Evolutionary conservation across 2,113 vertebrate genomes (phyloP), one percentile per base, ranked within the genome.

Genomic region (Oreochromis tanganicae): DNA sequence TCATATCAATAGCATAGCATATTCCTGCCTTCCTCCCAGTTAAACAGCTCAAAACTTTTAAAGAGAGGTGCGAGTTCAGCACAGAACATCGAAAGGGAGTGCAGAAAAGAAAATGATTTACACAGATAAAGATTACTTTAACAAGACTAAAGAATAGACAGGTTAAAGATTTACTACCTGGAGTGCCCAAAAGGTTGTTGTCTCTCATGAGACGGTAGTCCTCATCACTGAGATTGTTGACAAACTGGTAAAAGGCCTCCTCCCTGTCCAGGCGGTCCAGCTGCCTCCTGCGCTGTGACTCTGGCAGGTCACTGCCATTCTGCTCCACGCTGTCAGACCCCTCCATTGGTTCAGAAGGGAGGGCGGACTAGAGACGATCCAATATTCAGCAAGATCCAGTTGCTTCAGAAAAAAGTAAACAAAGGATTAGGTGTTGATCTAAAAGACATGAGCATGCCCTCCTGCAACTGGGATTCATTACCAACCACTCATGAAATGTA

Each of bases 171-270:
- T 41, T 43, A 84, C 92, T 96, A 99, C 99, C 99, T 97, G 99
- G 99, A 38, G 98, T 99, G 85, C 99, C 98, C 83, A 99, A 95
- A 84, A 99, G 97, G 93, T 99, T 99, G 96, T 99, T 99, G 93
- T 99, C 99, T 90, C 99, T 98, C 99, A 99, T 99, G 86, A 99
- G 97, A 80, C 99, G 97, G 95, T 99, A 99, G 91, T 99, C 99
- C 87, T 99, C 98, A 91, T 99, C 98, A 88, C 98, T 99, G 89
- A 99, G 96, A 94, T 98, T 99, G 96, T 99, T 99, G 83, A 99
- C 98, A 95, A 99, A 99, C 88, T 99, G 99, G 94, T 99, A 99
- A 95, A 99, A 99, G 89, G 98, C 98, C 94, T 99, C 99, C 85
- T 99, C 99, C 86, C 99, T 95, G 93, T 97, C 97, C 80, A 99